Base-by-base conservation (phyloP, 2,888 invertebrate genomes). In the Conchocele bisecta region DNA sequence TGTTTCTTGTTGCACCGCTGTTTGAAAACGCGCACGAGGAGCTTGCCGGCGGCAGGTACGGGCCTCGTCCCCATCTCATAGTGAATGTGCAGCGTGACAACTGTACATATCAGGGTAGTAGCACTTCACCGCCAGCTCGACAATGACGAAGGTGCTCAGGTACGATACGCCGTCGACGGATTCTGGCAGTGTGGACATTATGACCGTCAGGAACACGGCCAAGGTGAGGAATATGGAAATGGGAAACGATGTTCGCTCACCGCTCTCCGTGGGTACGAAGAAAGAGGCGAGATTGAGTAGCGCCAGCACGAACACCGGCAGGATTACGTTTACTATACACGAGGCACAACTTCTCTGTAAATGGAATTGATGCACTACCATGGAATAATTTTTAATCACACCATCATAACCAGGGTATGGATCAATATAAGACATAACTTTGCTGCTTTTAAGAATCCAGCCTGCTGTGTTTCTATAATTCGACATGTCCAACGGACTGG, bases 161-260 rank as follows among this genome's bases (percentile, higher is more conserved):
- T 72, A 72, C 9, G 72, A 67, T 4, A 67, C 41, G 13, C 72
- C 72, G 29, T 72, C 67, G 5, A 67, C 54, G 15, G 72, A 66
- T 58, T 72, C 72, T 6, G 72, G 72, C 29, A 72, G 44, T 6
- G 61, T 53, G 2, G 31, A 37, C 26, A 54, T 63, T 22, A 72
- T 72, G 0, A 67, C 42, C 7, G 72, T 72, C 48, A 72, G 39
- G 44, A 72, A 72, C 1, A 72, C 63, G 5, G 72, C 66, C 11
- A 72, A 31, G 3, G 72, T 67, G 7, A 72, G 28, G 24, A 72
- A 72, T 5, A 72, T 51, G 0, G 72, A 63, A n/a, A 72, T 63
- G 11, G 72, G 67, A 46, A 63, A 72, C 3, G 56, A 31, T 15
- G 61, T 63, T 41, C 67, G 66, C 46, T 72, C 67, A 9, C 72